These are phyloP conservation scores for Bombus confusus DNA, from an alignment of 1,140 invertebrate species.

Conservation along the genomic window DNA sequence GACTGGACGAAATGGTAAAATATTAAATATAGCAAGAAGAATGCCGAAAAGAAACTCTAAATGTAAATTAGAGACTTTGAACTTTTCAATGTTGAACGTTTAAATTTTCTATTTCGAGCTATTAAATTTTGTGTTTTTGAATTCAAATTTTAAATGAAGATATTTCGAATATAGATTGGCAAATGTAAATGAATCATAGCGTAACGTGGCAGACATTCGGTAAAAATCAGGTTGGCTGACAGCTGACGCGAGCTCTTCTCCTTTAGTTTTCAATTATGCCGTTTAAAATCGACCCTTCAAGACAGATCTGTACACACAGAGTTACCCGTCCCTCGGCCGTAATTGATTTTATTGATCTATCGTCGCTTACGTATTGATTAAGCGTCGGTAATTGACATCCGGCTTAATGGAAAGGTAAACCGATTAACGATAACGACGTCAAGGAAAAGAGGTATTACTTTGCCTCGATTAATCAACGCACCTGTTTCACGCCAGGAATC, in stretches of 20 bases:
- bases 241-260: not conserved
- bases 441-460: slow-evolving; percentile 49
- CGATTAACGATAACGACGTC: slow-evolving; percentile 52
- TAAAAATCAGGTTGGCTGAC: not conserved
- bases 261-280: slow-evolving; percentile 9
- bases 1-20: not conserved
- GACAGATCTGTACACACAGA: slow-evolving; percentile 28
- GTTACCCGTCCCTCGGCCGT: slow-evolving; percentile 12
- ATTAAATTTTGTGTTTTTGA: not conserved
- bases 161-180: not conserved
- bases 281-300: slow-evolving; percentile 7
- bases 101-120: not conserved
- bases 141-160: not conserved
- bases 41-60: not conserved
- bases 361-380: slow-evolving; percentile 43
- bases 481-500: slow-evolving; percentile 37
- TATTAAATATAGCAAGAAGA: not conserved
- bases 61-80: too few species aligned
- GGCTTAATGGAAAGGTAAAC: slow-evolving; percentile 50
- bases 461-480: slow-evolving; percentile 54
- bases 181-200: not conserved
- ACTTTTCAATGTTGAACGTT: not conserved
- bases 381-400: slow-evolving; percentile 46
- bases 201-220: not conserved
- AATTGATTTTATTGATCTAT: slow-evolving; percentile 48